Evolutionary conservation across 2,113 vertebrate species (phyloP).

Genomic region (Acanthochromis polyacanthus): DNA sequence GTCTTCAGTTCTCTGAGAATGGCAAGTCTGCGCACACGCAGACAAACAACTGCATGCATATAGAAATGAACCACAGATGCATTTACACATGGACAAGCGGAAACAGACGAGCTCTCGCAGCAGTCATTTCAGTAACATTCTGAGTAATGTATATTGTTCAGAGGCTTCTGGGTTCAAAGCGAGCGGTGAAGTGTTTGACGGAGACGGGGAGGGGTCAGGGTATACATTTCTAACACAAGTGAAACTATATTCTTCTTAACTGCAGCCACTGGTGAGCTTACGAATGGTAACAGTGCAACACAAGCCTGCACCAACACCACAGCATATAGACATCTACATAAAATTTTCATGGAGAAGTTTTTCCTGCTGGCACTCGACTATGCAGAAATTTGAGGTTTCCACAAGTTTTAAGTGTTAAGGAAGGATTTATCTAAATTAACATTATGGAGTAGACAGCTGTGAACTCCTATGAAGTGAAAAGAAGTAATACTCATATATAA

Average conservation of each 20-base stretch:
- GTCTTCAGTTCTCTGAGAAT: constrained; percentile 65
- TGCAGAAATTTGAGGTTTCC: constrained; percentile 30
- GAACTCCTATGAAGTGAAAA: constrained; percentile 6
- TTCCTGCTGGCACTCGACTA: constrained; percentile 7
- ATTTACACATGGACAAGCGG: constrained; percentile 43
- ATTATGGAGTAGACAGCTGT: constrained; percentile 9
- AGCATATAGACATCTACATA: not conserved
- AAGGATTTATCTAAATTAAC: constrained; percentile 41
- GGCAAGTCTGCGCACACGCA: constrained; percentile 8
- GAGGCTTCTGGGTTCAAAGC: constrained; percentile 44
- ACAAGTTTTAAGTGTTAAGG: constrained; percentile 41
- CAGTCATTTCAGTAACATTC: constrained; percentile 48
- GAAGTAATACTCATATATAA: not conserved
- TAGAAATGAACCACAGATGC: constrained; percentile 47
- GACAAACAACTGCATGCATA: constrained; percentile 6
- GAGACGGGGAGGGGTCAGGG: not conserved
- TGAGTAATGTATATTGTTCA: constrained; percentile 69
- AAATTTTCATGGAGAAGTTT: constrained; percentile 10
- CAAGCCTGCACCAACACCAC: not conserved
- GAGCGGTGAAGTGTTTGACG: constrained; percentile 34
- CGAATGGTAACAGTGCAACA: constrained; percentile 6
- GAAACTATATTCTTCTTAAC: constrained; percentile 45
- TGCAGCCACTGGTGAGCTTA: constrained; percentile 52
- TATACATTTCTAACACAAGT: constrained; percentile 50
- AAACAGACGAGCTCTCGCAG: not conserved